A percentile compares a stretch with the other conserved stretches of the same genome.
Evolutionary conservation across 2,888 invertebrate genomes (phyloP).

Genomic region (Linnaemya vulpina): DNA sequence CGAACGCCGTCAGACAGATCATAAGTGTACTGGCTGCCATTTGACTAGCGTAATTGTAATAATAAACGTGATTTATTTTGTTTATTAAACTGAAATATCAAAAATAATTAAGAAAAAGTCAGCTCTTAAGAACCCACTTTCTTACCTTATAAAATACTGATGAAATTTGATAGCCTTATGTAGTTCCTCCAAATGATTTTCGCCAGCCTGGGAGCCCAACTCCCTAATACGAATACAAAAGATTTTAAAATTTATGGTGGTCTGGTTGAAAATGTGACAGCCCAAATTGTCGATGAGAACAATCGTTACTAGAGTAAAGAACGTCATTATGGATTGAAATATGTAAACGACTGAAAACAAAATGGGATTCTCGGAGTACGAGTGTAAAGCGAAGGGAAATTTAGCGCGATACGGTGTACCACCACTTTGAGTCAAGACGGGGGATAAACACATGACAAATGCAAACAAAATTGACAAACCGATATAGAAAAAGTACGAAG

Average conservation of each 20-base stretch:
- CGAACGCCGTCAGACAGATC: constrained; percentile 79
- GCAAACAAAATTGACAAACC: constrained; percentile 73
- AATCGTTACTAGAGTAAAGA: constrained; percentile 74
- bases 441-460: constrained; percentile 75
- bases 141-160: constrained; percentile 78
- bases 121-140: not conserved
- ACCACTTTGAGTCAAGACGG: constrained; percentile 72
- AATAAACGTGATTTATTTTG: constrained; percentile 75
- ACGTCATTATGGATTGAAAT: constrained; percentile 73
- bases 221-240: constrained; percentile 76
- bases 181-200: constrained; percentile 69
- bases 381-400: constrained; percentile 75
- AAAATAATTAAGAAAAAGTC: not conserved
- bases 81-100: constrained; percentile 71
- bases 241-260: constrained; percentile 77
- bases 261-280: constrained; percentile 75
- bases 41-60: constrained; percentile 77
- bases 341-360: constrained; percentile 72
- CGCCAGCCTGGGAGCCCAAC: constrained; percentile 54
- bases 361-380: constrained; percentile 62
- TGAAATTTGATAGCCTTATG: constrained; percentile 75
- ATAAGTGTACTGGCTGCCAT: constrained; percentile 77
- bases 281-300: constrained; percentile 75
- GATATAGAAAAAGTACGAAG: constrained; percentile 56
- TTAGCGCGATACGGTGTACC: constrained; percentile 74